These are phyloP conservation scores for Meloidogyne chitwoodi DNA, from an alignment of 1,140 invertebrate genomes.

Conservation along the genomic window DNA sequence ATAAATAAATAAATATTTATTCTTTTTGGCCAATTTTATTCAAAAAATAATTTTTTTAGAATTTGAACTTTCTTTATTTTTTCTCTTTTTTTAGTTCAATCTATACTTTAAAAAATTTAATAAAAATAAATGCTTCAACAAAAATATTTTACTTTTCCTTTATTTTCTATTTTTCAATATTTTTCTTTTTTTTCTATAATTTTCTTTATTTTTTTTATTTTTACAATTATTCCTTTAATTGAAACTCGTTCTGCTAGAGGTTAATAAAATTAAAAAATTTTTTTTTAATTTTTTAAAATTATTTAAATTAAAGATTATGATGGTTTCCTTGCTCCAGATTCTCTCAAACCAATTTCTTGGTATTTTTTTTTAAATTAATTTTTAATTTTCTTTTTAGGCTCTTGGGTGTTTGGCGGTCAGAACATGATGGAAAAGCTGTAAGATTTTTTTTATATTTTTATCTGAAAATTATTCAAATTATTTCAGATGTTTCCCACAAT, in stretches of 20 bases:
- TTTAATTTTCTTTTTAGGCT: slow-evolving; percentile 22
- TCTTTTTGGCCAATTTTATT: too few species aligned
- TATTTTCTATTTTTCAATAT: neutral
- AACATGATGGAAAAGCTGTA: slow-evolving; percentile 52
- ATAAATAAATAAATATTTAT: too few species aligned
- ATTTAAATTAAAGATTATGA: slow-evolving; percentile 13
- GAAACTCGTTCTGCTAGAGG: neutral
- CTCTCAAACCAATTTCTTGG: slow-evolving; percentile 14
- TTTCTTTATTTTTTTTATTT: neutral
- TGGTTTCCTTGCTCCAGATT: slow-evolving; percentile 4
- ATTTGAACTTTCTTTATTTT: too few species aligned
- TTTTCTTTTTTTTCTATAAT: too few species aligned
- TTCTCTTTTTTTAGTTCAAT: too few species aligned
- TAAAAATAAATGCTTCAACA: neutral
- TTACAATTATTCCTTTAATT: slow-evolving; percentile 1
- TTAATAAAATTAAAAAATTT: neutral
- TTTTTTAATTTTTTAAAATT: neutral
- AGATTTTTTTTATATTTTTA: neutral
- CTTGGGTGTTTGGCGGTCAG: slow-evolving; percentile 57
- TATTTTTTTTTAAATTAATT: neutral
- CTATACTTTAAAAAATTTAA: too few species aligned
- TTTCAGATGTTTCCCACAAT: slow-evolving; percentile 52
- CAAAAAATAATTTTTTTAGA: too few species aligned
- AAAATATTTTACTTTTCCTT: neutral
- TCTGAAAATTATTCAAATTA: slow-evolving; percentile 2